Evolutionary conservation across 2,888 invertebrate genomes (phyloP).

Genomic region (Lampropteryx suffumata): DNA sequence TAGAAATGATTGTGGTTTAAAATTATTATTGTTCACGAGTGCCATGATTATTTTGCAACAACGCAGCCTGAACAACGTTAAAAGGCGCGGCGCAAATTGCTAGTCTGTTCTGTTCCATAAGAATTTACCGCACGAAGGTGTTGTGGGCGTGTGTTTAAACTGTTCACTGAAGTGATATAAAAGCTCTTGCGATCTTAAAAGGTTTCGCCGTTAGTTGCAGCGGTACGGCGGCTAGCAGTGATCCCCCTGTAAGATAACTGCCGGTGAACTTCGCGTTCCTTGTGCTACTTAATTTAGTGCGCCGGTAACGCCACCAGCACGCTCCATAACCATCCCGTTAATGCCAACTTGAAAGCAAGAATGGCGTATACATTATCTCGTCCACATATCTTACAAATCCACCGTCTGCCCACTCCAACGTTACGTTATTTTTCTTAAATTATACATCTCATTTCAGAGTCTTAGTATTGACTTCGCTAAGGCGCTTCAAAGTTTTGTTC

Average conservation of each 20-base stretch:
- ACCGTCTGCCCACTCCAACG: slow-evolving; percentile 65
- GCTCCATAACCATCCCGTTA: slow-evolving; percentile 78
- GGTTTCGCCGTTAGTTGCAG: slow-evolving; percentile 47
- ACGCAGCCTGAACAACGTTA: slow-evolving; percentile 10
- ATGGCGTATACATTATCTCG: slow-evolving; percentile 76
- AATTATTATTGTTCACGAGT: background rate
- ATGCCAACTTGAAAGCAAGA: slow-evolving; percentile 80
- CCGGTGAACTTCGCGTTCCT: slow-evolving; percentile 59
- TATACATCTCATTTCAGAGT: slow-evolving; percentile 47
- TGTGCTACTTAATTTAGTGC: slow-evolving; percentile 75
- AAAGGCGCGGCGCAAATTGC: slow-evolving; percentile 26
- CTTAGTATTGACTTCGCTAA: slow-evolving; percentile 39
- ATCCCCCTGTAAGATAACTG: slow-evolving; percentile 60
- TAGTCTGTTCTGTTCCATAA: slow-evolving; percentile 24
- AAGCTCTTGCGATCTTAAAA: slow-evolving; percentile 51
- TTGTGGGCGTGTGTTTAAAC: slow-evolving; percentile 40
- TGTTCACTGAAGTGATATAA: slow-evolving; percentile 46
- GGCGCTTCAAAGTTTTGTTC: slow-evolving; percentile 35
- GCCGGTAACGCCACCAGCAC: slow-evolving; percentile 77
- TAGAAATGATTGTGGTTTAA: background rate
- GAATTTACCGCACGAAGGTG: slow-evolving; percentile 25
- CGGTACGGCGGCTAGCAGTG: slow-evolving; percentile 54
- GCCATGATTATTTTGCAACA: slow-evolving; percentile 11
- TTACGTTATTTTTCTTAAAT: slow-evolving; percentile 59
- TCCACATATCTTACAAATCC: too few relatives aligned